Conservation (phyloP, 2,888 invertebrate species). For the Monochamus alternatus region DNA sequence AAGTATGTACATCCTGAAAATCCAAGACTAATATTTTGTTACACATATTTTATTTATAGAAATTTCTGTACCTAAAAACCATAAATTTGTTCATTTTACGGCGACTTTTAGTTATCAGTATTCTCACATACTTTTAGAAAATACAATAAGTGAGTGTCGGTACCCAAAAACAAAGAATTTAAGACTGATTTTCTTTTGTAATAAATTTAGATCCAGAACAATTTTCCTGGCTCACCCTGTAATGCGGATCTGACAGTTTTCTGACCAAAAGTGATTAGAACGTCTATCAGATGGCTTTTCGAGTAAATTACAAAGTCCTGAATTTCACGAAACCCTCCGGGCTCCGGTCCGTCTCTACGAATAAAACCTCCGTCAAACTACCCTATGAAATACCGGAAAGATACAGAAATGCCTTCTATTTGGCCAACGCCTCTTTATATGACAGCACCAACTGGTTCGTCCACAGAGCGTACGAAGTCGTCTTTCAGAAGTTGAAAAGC, state of each 20-base stretch:
- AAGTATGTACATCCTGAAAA: too few species aligned
- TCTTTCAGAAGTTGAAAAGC: constrained; percentile 62
- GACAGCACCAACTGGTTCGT: constrained; percentile 67
- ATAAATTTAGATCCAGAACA: too few species aligned
- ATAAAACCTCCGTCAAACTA: neutral
- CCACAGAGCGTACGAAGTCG: constrained; percentile 63
- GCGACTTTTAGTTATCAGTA: too few species aligned
- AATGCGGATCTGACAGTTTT: neutral
- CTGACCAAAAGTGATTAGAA: constrained; percentile 7
- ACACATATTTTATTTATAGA: too few species aligned
- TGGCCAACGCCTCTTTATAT: constrained; percentile 66
- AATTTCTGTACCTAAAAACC: too few species aligned
- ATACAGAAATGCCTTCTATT: constrained; percentile 65
- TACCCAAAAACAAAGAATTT: too few species aligned
- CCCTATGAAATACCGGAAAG: constrained; percentile 65
- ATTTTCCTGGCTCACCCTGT: too few species aligned
- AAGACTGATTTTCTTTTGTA: too few species aligned
- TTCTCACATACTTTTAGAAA: too few species aligned
- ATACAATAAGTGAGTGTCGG: too few species aligned
- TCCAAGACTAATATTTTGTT: too few species aligned
- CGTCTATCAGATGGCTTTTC: constrained; percentile 41
- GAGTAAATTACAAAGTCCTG: constrained; percentile 43
- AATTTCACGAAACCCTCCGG: neutral
- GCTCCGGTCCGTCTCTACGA: neutral
- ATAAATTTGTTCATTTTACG: too few species aligned